Evolutionary conservation across 2,113 vertebrate species (phyloP).

Genomic region (Canis aureus): DNA sequence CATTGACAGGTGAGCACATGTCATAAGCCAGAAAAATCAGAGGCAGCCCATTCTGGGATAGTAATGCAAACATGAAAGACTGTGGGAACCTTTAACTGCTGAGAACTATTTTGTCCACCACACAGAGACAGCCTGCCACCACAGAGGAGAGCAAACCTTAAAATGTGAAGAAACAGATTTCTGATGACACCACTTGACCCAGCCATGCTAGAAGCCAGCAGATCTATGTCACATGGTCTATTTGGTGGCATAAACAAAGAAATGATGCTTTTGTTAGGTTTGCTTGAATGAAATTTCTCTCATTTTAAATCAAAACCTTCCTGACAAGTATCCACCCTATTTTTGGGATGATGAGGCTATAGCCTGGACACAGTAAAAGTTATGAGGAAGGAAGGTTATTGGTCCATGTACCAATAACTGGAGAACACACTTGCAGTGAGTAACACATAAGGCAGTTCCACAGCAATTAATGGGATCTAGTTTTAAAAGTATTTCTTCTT

Average conservation of each 20-base stretch:
- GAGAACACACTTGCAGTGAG: not conserved
- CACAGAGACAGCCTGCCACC: not conserved
- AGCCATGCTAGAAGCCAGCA: not conserved
- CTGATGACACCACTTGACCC: not conserved
- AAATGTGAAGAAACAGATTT: not conserved
- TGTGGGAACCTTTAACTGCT: not conserved
- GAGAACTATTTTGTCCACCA: not conserved
- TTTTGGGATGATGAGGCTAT: not conserved
- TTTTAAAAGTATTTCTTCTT: conserved; percentile 39
- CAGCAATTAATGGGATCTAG: not conserved
- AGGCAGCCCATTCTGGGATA: not conserved
- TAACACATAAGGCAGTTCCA: not conserved
- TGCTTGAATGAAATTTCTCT: not conserved
- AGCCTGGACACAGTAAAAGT: not conserved
- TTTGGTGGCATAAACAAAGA: not conserved
- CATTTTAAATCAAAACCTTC: conserved; percentile 40
- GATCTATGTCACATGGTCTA: not conserved
- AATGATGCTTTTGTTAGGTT: not conserved
- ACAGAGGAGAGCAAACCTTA: not conserved
- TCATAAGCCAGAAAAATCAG: not conserved
- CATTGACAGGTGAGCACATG: not conserved
- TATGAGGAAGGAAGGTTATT: not conserved
- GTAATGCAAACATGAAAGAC: not conserved
- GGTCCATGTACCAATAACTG: not conserved
- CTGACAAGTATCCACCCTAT: not conserved